These are phyloP conservation scores for Karalla daura DNA, from an alignment of 2,797 vertebrate species.

Conservation along the genomic window DNA sequence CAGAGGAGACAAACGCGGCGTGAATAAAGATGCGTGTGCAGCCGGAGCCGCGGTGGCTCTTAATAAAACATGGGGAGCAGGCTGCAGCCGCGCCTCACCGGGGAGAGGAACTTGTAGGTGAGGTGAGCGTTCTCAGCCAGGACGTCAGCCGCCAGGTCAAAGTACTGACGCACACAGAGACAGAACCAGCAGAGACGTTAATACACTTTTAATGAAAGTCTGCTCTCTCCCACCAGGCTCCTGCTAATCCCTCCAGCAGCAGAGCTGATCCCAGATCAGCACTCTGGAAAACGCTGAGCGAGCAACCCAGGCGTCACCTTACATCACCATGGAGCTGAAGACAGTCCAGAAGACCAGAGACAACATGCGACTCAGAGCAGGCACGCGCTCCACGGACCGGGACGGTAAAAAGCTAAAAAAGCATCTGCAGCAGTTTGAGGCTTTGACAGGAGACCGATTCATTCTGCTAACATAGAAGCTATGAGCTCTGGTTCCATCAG, in stretches of 20 bases:
- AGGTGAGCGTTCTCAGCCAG: conserved; percentile 96
- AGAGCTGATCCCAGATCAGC: neutral
- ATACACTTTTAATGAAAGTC: conserved; percentile 56
- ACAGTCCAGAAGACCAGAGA: too few species aligned
- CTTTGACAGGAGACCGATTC: too few species aligned
- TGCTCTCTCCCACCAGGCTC: conserved; percentile 14
- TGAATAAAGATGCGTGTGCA: neutral
- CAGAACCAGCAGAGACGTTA: conserved; percentile 31
- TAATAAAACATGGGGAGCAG: neutral
- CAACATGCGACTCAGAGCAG: too few species aligned
- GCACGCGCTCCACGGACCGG: too few species aligned
- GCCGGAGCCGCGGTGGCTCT: neutral
- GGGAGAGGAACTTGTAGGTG: conserved; percentile 93
- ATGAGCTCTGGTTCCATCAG: too few species aligned
- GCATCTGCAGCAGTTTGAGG: too few species aligned
- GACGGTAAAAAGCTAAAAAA: too few species aligned
- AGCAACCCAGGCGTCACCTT: too few species aligned
- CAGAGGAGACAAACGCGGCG: neutral
- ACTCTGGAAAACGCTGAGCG: conserved; percentile 47
- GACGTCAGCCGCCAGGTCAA: conserved; percentile 94
- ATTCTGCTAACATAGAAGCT: too few species aligned
- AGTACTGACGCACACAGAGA: conserved; percentile 84
- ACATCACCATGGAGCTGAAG: too few species aligned
- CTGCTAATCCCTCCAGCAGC: conserved; percentile 15
- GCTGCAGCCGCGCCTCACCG: conserved; percentile 72